Evolutionary conservation across 2,113 vertebrate species (phyloP).

Genomic region (Peromyscus californicus): DNA sequence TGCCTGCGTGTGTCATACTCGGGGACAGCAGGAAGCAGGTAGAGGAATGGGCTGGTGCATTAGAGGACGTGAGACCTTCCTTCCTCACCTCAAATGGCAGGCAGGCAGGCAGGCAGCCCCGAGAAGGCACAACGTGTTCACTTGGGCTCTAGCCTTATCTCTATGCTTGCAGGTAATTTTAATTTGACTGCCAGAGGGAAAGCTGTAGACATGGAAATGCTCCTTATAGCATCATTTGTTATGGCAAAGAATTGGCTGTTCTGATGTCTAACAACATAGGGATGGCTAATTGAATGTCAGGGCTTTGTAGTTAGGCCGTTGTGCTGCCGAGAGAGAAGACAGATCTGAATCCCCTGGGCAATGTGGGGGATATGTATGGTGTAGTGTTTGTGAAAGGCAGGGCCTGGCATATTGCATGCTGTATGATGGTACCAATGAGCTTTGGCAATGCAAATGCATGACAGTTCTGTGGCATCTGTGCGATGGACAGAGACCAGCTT

Average conservation of each 20-base stretch:
- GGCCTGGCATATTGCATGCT: rapidly evolving
- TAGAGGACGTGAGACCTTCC: neutral
- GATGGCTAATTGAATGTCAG: neutral
- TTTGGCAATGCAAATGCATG: rapidly evolving
- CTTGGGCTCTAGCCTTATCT: neutral
- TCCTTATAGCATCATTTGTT: neutral
- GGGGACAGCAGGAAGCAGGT: neutral
- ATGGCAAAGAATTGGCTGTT: neutral
- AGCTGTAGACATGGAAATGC: rapidly evolving
- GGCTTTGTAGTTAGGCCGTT: neutral
- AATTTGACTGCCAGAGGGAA: neutral
- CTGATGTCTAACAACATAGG: neutral
- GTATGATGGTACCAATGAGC: rapidly evolving
- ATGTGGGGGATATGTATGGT: rapidly evolving
- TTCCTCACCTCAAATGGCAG: neutral
- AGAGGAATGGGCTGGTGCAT: neutral
- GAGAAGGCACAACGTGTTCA: neutral
- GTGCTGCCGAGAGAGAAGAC: neutral
- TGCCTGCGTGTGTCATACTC: neutral
- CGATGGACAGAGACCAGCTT: neutral
- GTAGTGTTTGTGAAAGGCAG: neutral
- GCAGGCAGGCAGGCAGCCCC: rapidly evolving
- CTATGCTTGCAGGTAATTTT: neutral
- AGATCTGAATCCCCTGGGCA: rapidly evolving
- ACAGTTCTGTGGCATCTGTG: neutral